phyloP scores from a whole-genome alignment of 2,797 vertebrate species.

The Muscicapa striata region DNA sequence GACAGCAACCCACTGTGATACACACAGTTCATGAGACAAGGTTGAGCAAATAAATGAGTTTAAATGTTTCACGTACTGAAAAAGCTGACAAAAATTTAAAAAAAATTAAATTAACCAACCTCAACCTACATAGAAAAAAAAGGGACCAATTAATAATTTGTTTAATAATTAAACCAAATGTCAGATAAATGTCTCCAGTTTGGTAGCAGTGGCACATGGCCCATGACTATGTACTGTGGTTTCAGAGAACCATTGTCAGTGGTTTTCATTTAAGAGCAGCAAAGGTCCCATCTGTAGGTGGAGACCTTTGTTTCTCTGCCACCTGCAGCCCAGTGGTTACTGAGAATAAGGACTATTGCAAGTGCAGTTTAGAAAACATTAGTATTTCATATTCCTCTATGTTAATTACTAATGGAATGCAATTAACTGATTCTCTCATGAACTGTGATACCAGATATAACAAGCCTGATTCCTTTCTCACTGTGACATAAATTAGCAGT shows the following conservation, averaged over 20 bases:
- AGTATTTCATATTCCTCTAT: constrained; percentile 42
- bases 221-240: rapidly evolving
- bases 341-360: constrained; percentile 1
- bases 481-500: constrained; percentile 48
- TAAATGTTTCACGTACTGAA: not conserved
- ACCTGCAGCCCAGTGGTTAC: not conserved
- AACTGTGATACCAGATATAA: constrained; percentile 40
- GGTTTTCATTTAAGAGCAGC: not conserved
- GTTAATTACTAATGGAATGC: constrained; percentile 49
- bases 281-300: not conserved
- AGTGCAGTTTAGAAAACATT: constrained; percentile 32
- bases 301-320: not conserved
- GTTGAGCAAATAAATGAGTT: not conserved
- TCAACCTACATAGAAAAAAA: not conserved
- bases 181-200: not conserved
- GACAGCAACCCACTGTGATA: not conserved
- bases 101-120: not conserved
- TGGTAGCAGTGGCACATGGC: not conserved
- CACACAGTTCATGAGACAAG: rapidly evolving
- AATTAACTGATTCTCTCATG: constrained; percentile 47
- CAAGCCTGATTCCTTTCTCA: constrained; percentile 27
- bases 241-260: not conserved
- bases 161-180: not conserved
- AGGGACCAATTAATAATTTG: not conserved
- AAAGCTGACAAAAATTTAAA: not conserved